A percentile compares a stretch with the other conserved stretches of the same genome.
These are phyloP conservation scores for Trichechus manatus DNA, from an alignment of 2,113 vertebrate genomes.

Conservation along the genomic window DNA sequence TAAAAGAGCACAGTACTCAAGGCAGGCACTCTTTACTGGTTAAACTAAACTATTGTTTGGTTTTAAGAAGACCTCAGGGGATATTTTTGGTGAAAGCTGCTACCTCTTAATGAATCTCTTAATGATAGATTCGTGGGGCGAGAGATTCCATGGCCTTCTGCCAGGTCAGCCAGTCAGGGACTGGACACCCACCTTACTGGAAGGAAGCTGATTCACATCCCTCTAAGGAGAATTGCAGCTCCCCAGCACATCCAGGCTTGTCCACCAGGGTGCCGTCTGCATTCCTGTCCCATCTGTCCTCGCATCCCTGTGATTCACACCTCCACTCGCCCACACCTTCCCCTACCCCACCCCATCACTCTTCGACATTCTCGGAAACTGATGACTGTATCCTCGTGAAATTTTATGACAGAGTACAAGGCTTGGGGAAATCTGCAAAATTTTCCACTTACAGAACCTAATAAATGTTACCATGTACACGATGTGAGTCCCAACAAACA, in stretches of 20 bases:
- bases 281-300: conserved; percentile 40
- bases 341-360: not conserved
- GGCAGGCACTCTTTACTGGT: not conserved
- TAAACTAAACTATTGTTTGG: not conserved
- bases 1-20: not conserved
- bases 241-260: conserved; percentile 28
- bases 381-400: not conserved
- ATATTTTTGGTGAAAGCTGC: not conserved
- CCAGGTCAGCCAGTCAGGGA: not conserved
- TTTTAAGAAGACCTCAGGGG: not conserved
- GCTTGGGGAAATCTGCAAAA: not conserved
- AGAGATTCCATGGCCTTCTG: not conserved
- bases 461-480: not conserved
- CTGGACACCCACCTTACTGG: not conserved
- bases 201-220: not conserved
- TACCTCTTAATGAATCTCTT: not conserved
- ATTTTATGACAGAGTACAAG: not conserved
- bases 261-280: not conserved
- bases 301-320: conserved; percentile 6
- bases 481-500: not conserved
- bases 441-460: not conserved
- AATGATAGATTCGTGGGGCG: not conserved
- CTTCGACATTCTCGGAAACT: not conserved
- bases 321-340: not conserved
- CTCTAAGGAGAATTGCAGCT: not conserved